phyloP scores from a whole-genome alignment of 2,797 vertebrate genomes.

The Arnoldichthys spilopterus region DNA sequence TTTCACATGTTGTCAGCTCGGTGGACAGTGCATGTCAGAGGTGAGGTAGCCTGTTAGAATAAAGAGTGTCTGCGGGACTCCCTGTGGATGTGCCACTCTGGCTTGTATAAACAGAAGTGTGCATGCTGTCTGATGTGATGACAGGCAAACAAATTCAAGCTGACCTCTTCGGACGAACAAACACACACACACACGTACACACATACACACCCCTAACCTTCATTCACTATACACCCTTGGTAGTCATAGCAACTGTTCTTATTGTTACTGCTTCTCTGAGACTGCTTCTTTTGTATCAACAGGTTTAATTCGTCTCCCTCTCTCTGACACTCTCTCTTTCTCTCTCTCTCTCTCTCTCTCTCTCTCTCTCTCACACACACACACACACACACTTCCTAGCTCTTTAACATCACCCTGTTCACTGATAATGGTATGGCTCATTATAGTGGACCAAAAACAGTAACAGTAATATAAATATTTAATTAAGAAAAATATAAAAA shows the following conservation, averaged over 20 bases:
- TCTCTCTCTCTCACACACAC: neutral
- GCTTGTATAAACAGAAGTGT: slow-evolving; percentile 28
- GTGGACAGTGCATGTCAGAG: slow-evolving; percentile 16
- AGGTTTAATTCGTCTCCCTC: slow-evolving; percentile 36
- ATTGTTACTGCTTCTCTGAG: slow-evolving; percentile 41
- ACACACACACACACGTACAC: neutral
- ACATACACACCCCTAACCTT: slow-evolving; percentile 4
- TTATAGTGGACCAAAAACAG: slow-evolving; percentile 2
- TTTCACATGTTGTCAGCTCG: slow-evolving; percentile 11
- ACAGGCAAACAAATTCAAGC: slow-evolving; percentile 47
- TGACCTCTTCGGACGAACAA: slow-evolving; percentile 24
- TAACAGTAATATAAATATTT: neutral
- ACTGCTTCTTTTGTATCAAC: slow-evolving; percentile 26
- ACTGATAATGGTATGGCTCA: neutral
- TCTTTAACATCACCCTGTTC: neutral
- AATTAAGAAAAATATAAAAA: neutral
- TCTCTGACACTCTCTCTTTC: neutral
- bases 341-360: neutral
- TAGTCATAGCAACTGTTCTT: slow-evolving; percentile 57
- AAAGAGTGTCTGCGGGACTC: neutral
- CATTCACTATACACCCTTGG: slow-evolving; percentile 43
- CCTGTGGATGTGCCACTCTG: slow-evolving; percentile 30
- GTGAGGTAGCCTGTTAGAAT: neutral
- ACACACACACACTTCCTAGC: neutral
- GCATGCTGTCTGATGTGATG: slow-evolving; percentile 30